Conservation (phyloP, 30 jellyfish, hydroid and myxozoan species). For the Aurelia aurita region DNA sequence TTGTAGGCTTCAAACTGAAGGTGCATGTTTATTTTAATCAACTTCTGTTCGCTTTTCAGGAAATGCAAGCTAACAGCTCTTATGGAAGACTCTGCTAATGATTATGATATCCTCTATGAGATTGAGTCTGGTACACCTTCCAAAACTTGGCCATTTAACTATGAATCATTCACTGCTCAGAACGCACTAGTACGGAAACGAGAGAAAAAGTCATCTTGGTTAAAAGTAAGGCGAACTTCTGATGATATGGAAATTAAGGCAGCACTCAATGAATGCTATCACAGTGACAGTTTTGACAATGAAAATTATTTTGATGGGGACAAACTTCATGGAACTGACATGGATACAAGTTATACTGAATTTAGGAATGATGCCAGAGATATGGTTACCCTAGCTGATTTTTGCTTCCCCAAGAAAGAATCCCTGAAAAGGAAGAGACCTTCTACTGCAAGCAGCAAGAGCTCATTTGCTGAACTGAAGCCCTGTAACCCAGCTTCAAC, state of each 20-base stretch:
- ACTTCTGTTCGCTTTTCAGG: neutral
- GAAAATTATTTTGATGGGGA: neutral
- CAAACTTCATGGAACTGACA: neutral
- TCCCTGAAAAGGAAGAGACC: no score
- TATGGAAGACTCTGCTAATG: neutral
- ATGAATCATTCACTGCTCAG: neutral
- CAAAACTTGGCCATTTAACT: neutral
- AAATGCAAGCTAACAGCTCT: neutral
- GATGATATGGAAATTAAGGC: neutral
- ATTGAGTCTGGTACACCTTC: neutral
- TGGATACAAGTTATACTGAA: no score
- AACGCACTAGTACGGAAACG: neutral
- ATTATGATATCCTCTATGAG: neutral
- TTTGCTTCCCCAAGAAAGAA: no score
- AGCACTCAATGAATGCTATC: neutral
- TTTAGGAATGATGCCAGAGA: neutral
- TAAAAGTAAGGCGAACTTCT: neutral
- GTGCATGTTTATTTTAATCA: no score
- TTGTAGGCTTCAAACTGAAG: no score
- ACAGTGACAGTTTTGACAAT: neutral
- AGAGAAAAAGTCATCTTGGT: neutral
- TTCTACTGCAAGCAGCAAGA: no score
- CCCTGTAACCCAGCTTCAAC: slow-evolving; percentile 9
- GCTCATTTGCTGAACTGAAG: neutral
- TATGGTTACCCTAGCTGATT: neutral